Conservation (phyloP, 2,113 vertebrate genomes). For the Oreotragus oreotragus region DNA sequence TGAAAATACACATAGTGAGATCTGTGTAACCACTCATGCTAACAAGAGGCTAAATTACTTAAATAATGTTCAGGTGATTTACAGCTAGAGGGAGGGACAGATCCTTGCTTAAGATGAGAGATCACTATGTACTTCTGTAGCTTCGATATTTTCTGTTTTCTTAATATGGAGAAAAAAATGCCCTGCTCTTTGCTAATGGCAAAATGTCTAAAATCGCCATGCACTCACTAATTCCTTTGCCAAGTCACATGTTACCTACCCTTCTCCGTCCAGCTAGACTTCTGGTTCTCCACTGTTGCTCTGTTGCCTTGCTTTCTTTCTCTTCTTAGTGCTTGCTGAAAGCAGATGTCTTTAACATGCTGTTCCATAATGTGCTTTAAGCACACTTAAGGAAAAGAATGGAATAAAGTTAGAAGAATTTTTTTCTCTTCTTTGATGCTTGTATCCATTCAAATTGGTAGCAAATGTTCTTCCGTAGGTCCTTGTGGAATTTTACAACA, state of each 20-base stretch:
- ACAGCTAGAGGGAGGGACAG: background rate
- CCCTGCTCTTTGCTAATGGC: background rate
- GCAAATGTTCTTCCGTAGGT: slow-evolving; percentile 34
- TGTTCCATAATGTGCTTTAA: background rate
- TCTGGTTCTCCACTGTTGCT: background rate
- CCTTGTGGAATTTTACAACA: slow-evolving; percentile 34
- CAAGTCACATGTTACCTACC: background rate
- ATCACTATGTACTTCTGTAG: background rate
- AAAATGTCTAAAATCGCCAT: background rate
- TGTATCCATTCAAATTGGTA: slow-evolving; percentile 22
- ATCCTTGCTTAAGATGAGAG: background rate
- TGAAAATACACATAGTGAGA: background rate
- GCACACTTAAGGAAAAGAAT: background rate
- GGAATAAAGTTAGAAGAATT: slow-evolving; percentile 5
- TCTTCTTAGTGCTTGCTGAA: background rate
- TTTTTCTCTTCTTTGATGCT: slow-evolving; percentile 45
- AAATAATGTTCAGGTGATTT: background rate
- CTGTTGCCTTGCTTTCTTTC: too few species aligned
- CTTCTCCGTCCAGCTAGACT: background rate
- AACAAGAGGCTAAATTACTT: background rate
- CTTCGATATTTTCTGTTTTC: background rate
- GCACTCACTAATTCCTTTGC: background rate
- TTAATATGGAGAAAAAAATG: background rate
- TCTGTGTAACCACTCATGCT: background rate
- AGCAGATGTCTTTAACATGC: background rate